Evolutionary conservation across 2,888 invertebrate species (phyloP), one percentile per base, ranked within the genome.

Genomic region (Apoderus coryli): DNA sequence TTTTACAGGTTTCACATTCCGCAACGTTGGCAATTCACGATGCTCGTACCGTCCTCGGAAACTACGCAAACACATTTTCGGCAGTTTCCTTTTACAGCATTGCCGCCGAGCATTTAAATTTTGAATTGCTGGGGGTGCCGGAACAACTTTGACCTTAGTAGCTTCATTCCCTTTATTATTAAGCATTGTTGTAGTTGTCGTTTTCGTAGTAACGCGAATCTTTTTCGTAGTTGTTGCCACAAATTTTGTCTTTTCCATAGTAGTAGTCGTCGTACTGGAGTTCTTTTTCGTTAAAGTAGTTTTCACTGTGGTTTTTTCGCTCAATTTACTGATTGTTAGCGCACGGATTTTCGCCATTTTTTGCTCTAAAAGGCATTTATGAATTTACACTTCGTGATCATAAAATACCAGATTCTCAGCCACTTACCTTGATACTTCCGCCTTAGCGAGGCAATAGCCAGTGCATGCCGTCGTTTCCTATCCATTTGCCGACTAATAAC

Each of bases 401-500:
- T n/a, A n/a, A n/a, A n/a, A n/a, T n/a, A n/a, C n/a, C n/a, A n/a
- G n/a, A n/a, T n/a, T n/a, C n/a, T n/a, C n/a, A n/a, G n/a, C n/a
- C n/a, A n/a, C n/a, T n/a, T n/a, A n/a, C n/a, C n/a, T 43, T 69
- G 69, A 45, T 69, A 69, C 45, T 69, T 70, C 41, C 66, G 63
- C 33, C 67, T 61, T 12, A 71, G 47, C 9, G 66, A 67, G 48
- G 65, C 69, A 13, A 70, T 57, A 4, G 68, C 63, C 5, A 59
- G 42, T 7, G 59, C 58, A 41, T 60, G 59, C 27, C 57, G 41
- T 27, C 59, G 41, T 40, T 59, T 59, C 35, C 49, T 53, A 36
- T 59, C 59, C 55, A 59, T 57, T 35, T 59, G 56, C 37, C 52
- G 50, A 33, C 54, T 56, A 14, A 59, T 57, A 14, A 58, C 52